Evolutionary conservation across 2,888 invertebrate species (phyloP), one percentile per base, ranked within the genome.

Genomic region (Pollenia amentaria): DNA sequence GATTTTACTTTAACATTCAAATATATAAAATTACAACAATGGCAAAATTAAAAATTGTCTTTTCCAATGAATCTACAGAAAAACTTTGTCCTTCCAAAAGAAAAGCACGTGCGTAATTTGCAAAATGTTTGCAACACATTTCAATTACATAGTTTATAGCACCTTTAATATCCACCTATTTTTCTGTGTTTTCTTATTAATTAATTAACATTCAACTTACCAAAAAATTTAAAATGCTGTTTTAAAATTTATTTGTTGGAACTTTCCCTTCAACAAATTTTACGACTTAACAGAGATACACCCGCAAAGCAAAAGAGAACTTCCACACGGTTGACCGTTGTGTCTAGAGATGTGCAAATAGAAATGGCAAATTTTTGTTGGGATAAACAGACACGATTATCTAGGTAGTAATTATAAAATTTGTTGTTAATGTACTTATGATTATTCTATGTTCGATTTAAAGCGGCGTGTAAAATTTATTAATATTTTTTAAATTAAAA

Each of bases 271-370:
- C 69, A 48, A 70, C 48, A 65, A 69, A 75, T 70, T 79, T n/a
- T 48, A 42, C 70, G 80, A 85, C 85, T 80, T 80, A 16, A 76
- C 70, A 60, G 70, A 70, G 48, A 76, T 85, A 80, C 84, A 80
- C 84, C 79, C 80, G 80, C 64, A 70, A 48, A 85, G 76, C 12
- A 73, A 84, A 85, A 81, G 79, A 81, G 76, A 80, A 60, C 11
- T 55, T 11, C 38, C 60, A 62, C 75, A 78, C 57, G 57, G 29
- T 72, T 72, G 70, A 51, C 44, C 40, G 46, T 29, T 60, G 57
- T 60, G 60, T 44, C 42, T 82, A 75, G 77, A 83, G 83, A 77
- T 77, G 83, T 70, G 83, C 70, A 77, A 83, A 55, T 64, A 65
- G 40, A 16, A 42, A 18, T 57, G 73, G 42, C 51, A 11, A 55